Evolutionary conservation across 2,888 invertebrate genomes (phyloP).

Genomic region (Spilosoma lubricipeda): DNA sequence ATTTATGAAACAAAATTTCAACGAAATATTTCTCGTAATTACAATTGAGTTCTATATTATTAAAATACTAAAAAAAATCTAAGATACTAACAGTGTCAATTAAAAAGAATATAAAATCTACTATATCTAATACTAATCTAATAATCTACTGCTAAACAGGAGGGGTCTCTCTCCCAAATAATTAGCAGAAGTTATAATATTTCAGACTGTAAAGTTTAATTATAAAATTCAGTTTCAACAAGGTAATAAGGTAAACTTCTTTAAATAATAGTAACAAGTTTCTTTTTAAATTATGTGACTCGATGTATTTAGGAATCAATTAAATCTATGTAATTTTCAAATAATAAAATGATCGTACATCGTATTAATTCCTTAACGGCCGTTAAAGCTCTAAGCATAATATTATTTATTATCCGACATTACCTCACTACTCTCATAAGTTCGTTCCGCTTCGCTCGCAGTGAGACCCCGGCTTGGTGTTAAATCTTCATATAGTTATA

Average conservation of each 20-base stretch:
- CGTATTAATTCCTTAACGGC: background rate
- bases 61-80: background rate
- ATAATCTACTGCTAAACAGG: too few species aligned
- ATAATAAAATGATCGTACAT: background rate
- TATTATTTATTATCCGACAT: constrained; percentile 23
- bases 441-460: constrained; percentile 33
- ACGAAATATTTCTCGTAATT: background rate
- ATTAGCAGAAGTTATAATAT: too few species aligned
- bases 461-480: constrained; percentile 18
- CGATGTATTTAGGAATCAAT: background rate
- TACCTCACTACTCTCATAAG: constrained; percentile 29
- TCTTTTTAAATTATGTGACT: background rate
- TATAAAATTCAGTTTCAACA: background rate
- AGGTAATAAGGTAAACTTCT: too few species aligned
- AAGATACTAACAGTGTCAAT: background rate
- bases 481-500: constrained; percentile 42
- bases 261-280: too few species aligned
- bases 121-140: too few species aligned
- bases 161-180: too few species aligned
- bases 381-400: constrained; percentile 12
- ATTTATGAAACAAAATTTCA: background rate
- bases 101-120: too few species aligned
- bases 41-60: background rate
- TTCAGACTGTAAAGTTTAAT: too few species aligned
- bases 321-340: background rate